Conservation (phyloP, 2,113 vertebrate genomes). For the Sinocyclocheilus anshuiensis region DNA sequence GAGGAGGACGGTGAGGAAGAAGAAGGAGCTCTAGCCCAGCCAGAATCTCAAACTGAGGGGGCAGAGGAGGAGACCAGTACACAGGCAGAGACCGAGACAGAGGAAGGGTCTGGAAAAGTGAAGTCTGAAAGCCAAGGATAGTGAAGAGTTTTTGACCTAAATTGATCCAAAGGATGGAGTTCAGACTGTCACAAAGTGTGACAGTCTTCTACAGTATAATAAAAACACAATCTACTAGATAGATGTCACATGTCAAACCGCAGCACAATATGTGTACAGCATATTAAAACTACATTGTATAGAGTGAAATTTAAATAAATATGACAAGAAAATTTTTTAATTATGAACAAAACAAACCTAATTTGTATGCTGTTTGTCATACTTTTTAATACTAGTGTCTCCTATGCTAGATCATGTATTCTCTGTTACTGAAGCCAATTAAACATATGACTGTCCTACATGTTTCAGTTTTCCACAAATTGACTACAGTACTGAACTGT, state of each 20-base stretch:
- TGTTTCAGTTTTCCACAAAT: conserved; percentile 7
- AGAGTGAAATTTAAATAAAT: conserved; percentile 3
- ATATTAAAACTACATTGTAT: background rate
- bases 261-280: background rate
- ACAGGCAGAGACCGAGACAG: conserved; percentile 46
- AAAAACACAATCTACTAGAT: background rate
- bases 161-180: background rate
- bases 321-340: background rate
- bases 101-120: conserved; percentile 54
- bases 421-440: background rate
- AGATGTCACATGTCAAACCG: background rate
- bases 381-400: background rate
- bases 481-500: background rate
- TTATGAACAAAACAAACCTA: background rate
- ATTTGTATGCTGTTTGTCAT: background rate
- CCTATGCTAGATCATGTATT: background rate
- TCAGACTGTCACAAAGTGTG: conserved; percentile 3
- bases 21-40: conserved; percentile 37
- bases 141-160: conserved; percentile 27
- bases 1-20: conserved; percentile 62
- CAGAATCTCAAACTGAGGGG: conserved; percentile 58
- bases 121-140: conserved; percentile 60
- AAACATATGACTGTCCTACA: background rate
- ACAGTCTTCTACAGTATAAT: background rate
- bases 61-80: conserved; percentile 25